Evolutionary conservation across 2,113 vertebrate genomes (phyloP).

Genomic region (Nyctibius bracteatus): DNA sequence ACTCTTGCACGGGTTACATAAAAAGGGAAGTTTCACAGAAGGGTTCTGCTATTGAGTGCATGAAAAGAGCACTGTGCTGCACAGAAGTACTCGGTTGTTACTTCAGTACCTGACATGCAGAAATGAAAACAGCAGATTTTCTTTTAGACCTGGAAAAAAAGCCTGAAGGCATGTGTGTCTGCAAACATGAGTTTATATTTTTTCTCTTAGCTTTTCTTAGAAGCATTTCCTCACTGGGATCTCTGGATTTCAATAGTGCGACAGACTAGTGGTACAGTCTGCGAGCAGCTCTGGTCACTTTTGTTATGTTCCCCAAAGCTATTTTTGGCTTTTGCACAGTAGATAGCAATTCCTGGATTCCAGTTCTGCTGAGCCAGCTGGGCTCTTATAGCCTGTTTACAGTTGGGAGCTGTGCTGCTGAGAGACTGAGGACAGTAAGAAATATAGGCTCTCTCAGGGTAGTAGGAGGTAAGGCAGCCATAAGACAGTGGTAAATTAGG

Average conservation of each 20-base stretch:
- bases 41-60: not conserved
- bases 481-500: slow-evolving; percentile 20
- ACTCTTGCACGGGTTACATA: not conserved
- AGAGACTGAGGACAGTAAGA: slow-evolving; percentile 41
- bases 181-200: not conserved
- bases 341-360: slow-evolving; percentile 27
- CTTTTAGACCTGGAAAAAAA: not conserved
- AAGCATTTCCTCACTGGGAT: not conserved
- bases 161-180: not conserved
- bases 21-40: not conserved
- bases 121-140: not conserved
- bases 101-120: not conserved
- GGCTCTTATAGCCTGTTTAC: slow-evolving; percentile 31
- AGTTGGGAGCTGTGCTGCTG: not conserved
- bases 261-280: not conserved
- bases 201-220: not conserved
- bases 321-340: slow-evolving; percentile 9
- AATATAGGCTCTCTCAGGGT: not conserved
- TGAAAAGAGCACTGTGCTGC: not conserved
- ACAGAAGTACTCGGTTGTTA: not conserved
- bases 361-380: slow-evolving; percentile 49
- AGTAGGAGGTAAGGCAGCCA: slow-evolving; percentile 15
- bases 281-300: not conserved
- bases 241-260: not conserved
- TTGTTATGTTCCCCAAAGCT: not conserved